Percentiles rank a stretch among this genome's conserved stretches.
phyloP scores from a whole-genome alignment of 2,113 vertebrate species.

The Lophochroa leadbeateri region DNA sequence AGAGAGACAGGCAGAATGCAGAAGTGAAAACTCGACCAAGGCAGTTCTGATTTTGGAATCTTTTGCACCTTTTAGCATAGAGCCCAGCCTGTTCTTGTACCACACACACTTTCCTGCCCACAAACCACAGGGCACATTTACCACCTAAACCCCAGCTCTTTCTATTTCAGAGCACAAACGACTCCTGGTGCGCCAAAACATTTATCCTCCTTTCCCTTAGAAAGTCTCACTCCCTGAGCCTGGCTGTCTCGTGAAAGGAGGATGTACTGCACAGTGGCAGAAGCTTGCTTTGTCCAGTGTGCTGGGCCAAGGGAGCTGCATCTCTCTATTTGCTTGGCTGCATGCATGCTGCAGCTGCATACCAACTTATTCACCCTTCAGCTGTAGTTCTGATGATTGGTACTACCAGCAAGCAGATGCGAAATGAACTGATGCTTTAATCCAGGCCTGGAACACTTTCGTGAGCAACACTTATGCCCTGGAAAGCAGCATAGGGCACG shows the following conservation, averaged over 20 bases:
- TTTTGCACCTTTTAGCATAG: rapidly evolving
- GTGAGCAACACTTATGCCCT: neutral
- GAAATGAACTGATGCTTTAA: neutral
- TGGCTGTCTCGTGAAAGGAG: neutral
- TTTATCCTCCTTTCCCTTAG: neutral
- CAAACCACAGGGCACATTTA: rapidly evolving
- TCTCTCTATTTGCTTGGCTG: neutral
- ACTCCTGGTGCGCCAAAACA: neutral
- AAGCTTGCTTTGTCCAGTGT: rapidly evolving
- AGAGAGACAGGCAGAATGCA: neutral
- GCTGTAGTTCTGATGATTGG: rapidly evolving
- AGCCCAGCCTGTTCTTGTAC: neutral
- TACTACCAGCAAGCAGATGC: neutral
- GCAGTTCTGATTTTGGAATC: neutral
- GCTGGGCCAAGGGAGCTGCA: neutral
- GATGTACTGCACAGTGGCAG: rapidly evolving
- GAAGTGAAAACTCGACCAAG: neutral
- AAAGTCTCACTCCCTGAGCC: neutral
- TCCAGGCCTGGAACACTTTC: neutral
- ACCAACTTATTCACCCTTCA: too few relatives aligned
- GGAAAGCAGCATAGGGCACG: neutral
- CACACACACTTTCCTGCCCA: neutral
- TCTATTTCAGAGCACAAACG: neutral
- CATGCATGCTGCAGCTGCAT: rapidly evolving
- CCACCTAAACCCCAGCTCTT: neutral